These are phyloP conservation scores for Toxotes jaculatrix DNA, from an alignment of 2,113 vertebrate genomes.

Conservation along the genomic window DNA sequence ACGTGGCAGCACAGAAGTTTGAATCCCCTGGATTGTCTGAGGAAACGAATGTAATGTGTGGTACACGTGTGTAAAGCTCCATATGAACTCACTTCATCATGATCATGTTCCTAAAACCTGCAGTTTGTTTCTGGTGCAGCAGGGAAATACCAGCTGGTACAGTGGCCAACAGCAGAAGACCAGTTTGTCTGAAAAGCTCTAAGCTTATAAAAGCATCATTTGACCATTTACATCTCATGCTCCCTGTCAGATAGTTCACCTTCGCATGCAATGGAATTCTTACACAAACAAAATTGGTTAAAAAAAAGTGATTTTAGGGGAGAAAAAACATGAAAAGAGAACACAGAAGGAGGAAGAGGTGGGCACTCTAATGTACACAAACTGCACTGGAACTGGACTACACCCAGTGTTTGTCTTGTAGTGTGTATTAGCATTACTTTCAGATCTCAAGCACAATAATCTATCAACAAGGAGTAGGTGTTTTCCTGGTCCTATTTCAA, in stretches of 20 bases:
- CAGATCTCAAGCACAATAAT: too few species aligned
- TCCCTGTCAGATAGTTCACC: background rate
- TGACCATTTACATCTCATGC: background rate
- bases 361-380: too few species aligned
- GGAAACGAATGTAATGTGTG: constrained; percentile 22
- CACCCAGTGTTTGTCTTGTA: too few species aligned
- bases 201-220: background rate
- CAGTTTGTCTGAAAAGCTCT: background rate
- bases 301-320: too few species aligned
- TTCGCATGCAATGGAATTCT: background rate
- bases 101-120: background rate
- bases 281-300: too few species aligned
- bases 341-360: too few species aligned
- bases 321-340: too few species aligned
- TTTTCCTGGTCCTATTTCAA: too few species aligned
- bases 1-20: constrained; percentile 4
- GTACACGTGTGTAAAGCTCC: background rate
- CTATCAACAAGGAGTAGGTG: too few species aligned
- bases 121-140: background rate
- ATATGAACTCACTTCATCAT: constrained; percentile 14
- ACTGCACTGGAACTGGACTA: too few species aligned
- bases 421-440: too few species aligned
- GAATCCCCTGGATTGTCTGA: constrained; percentile 40
- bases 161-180: background rate
- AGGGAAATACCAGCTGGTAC: constrained; percentile 11